These are phyloP conservation scores for Orientallactaga bullata DNA, from an alignment of 2,113 vertebrate species.

Conservation along the genomic window DNA sequence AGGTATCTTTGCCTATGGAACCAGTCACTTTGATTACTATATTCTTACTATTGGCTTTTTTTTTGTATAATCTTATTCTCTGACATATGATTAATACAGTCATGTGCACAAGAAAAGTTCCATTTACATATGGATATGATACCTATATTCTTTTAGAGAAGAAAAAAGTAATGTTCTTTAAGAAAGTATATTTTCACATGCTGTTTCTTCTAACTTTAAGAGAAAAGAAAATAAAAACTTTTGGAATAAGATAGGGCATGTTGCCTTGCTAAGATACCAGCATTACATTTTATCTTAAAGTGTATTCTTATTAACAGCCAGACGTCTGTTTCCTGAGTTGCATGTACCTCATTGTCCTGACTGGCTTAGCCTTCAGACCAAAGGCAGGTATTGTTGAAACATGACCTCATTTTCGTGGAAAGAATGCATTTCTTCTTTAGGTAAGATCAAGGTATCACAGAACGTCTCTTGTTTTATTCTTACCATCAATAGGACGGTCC, in stretches of 20 bases:
- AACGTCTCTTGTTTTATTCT: constrained; percentile 76
- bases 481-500: constrained; percentile 67
- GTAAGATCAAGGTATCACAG: constrained; percentile 56
- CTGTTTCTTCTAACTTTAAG: constrained; percentile 67
- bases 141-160: constrained; percentile 32
- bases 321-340: constrained; percentile 69
- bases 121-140: neutral
- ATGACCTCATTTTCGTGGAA: constrained; percentile 61
- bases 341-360: constrained; percentile 75
- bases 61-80: constrained; percentile 30
- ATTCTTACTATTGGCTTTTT: neutral
- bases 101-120: neutral
- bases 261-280: constrained; percentile 57
- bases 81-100: neutral
- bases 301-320: constrained; percentile 73
- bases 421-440: constrained; percentile 69
- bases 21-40: neutral
- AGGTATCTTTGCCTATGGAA: neutral
- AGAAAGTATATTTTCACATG: constrained; percentile 55
- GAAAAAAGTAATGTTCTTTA: neutral
- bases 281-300: constrained; percentile 75
- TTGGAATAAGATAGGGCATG: constrained; percentile 45
- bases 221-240: constrained; percentile 1
- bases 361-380: constrained; percentile 78
- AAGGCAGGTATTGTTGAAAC: constrained; percentile 77